Evolutionary conservation across 2,113 vertebrate genomes (phyloP).

Genomic region (Heterotis niloticus): DNA sequence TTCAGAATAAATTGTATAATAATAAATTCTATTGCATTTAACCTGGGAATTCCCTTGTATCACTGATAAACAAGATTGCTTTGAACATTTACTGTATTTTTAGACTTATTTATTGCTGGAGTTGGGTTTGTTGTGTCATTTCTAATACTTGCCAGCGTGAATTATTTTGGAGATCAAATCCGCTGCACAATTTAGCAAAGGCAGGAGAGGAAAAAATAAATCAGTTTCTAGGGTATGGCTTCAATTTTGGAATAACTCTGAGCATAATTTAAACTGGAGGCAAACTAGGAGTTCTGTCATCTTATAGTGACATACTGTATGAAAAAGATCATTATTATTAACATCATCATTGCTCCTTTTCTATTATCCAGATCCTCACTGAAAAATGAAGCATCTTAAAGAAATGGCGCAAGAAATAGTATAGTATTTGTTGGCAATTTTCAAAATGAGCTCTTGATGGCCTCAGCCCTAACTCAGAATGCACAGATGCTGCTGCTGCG

Average conservation of each 20-base stretch:
- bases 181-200: conserved; percentile 23
- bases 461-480: conserved; percentile 1
- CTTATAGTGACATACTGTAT: not conserved
- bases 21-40: no score
- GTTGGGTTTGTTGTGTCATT: not conserved
- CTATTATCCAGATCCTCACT: conserved; percentile 19
- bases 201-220: conserved; percentile 18
- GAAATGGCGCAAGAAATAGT: conserved; percentile 19
- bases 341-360: conserved; percentile 19
- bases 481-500: conserved; percentile 7
- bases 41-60: not conserved
- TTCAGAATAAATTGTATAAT: no score
- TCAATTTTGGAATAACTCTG: conserved; percentile 16
- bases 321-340: conserved; percentile 11
- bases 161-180: conserved; percentile 25
- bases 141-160: conserved; percentile 2
- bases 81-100: not conserved
- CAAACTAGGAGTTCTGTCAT: conserved; percentile 16
- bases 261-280: conserved; percentile 10
- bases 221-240: conserved; percentile 23
- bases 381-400: conserved; percentile 18
- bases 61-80: not conserved
- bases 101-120: no score
- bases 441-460: conserved; percentile 24
- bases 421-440: conserved; percentile 17